Base-by-base conservation (phyloP, 1,140 invertebrate genomes). In the Nymphalis io region DNA sequence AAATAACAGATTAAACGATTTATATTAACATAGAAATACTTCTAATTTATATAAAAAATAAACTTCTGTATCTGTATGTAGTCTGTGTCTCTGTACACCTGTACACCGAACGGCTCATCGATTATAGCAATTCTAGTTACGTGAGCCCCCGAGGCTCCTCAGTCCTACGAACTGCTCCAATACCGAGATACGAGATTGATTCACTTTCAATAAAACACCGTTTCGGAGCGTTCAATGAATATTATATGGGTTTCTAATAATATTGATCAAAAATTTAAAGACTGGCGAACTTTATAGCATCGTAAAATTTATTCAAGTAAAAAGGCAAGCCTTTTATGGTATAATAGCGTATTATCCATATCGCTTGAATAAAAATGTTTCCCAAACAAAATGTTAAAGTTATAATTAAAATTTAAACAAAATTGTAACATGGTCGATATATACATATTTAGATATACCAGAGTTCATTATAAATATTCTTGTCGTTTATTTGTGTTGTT, bases 201-300 rank as follows among this genome's bases (percentile, higher is more conserved):
- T 62, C 42, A n/a, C 61, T 53, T 53, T 63, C 46, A 63, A 63
- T 63, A 63, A 63, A 63, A 63, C 61, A 53, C 33, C 16, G 44
- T 23, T 62, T 40, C 60, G 16, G 46, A 40, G 39, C 48, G 23
- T 51, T 63, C 18, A 63, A 27, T 53, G 61, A 63, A 63, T 63
- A 63, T 63, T 63, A 53, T 63, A 63, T 39, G 61, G 33, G 46
- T 21, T 55, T 16, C 46, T 53, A 63, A 63, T 55, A 63, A 63
- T 38, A 27, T 33, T n/a, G 44, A 33, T 63, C 48, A 20, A 53
- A 39, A 53, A 39, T 53, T 63, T 53, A 63, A 63, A 39, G 33
- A 46, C 48, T 51, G 46, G 53, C 53, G 60, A 10, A 12, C 27
- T 59, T 48, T 61, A 61, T 48, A 48, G 46, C 20, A 33, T 63